Percentiles rank a stretch among this genome's conserved stretches.
Conservation (phyloP, 2,888 invertebrate genomes). For the Pharmacophagus antenor region DNA sequence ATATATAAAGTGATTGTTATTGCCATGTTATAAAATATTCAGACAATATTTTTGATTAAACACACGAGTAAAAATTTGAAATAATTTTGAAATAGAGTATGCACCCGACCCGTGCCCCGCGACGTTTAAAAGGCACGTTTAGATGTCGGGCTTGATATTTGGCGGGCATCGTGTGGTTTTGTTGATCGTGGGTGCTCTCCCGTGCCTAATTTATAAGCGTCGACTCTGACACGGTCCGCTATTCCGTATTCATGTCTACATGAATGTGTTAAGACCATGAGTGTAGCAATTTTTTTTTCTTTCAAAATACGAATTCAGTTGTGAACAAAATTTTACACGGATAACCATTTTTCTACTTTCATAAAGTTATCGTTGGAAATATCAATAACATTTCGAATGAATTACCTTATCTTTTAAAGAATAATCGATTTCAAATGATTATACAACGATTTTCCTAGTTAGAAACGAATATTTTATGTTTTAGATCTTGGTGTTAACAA, state of each 20-base stretch:
- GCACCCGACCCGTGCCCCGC: conserved; percentile 40
- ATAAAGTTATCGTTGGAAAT: too few species aligned
- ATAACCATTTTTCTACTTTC: neutral
- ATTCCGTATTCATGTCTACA: conserved; percentile 48
- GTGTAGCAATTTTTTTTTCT: conserved; percentile 9
- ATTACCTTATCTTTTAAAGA: too few species aligned
- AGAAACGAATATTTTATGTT: too few species aligned
- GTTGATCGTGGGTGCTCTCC: conserved; percentile 55
- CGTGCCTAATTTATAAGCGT: conserved; percentile 75
- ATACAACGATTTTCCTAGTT: too few species aligned
- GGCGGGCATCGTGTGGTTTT: conserved; percentile 60
- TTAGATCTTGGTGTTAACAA: too few species aligned
- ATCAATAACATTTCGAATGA: too few species aligned
- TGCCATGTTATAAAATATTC: too few species aligned
- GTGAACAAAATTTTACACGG: conserved; percentile 5
- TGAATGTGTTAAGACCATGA: conserved; percentile 21
- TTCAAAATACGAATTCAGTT: neutral
- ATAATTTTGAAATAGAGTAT: neutral
- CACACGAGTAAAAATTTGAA: too few species aligned
- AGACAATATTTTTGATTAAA: too few species aligned
- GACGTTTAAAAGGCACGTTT: conserved; percentile 49
- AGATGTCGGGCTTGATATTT: conserved; percentile 69
- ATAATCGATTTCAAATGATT: too few species aligned
- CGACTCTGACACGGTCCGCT: conserved; percentile 65
- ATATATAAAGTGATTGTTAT: too few species aligned